Evolutionary conservation across 2,888 invertebrate species (phyloP).

Genomic region (Pyrochroa serraticornis): DNA sequence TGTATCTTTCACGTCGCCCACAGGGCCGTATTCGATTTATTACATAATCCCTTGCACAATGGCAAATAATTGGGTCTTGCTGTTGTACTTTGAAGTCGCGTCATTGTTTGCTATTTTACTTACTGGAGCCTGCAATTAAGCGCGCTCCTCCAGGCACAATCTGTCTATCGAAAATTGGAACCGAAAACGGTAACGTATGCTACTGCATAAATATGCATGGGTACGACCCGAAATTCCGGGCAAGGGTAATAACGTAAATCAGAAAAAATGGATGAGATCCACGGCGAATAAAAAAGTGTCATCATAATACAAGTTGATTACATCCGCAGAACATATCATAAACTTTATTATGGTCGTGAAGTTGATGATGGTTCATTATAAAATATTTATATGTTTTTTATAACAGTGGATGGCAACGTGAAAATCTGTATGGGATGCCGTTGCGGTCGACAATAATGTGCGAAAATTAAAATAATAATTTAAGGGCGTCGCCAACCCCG

Average conservation of each 20-base stretch:
- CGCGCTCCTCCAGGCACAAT: slow-evolving; percentile 19
- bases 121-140: slow-evolving; percentile 33
- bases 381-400: slow-evolving; percentile 41
- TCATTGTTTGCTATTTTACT: slow-evolving; percentile 34
- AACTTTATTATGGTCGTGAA: slow-evolving; percentile 37
- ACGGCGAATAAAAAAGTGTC: slow-evolving; percentile 37
- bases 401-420: slow-evolving; percentile 10
- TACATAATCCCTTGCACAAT: slow-evolving; percentile 16
- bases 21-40: slow-evolving; percentile 14
- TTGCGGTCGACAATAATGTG: slow-evolving; percentile 14
- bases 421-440: slow-evolving; percentile 7
- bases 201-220: slow-evolving; percentile 17
- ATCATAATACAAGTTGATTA: slow-evolving; percentile 40
- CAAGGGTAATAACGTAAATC: slow-evolving; percentile 35
- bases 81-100: slow-evolving; percentile 16
- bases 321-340: slow-evolving; percentile 36
- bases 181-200: slow-evolving; percentile 12
- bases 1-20: slow-evolving; percentile 13
- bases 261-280: slow-evolving; percentile 35
- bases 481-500: background rate
- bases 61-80: slow-evolving; percentile 18
- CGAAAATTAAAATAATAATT: slow-evolving; percentile 21
- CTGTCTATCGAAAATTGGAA: slow-evolving; percentile 3
- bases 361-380: slow-evolving; percentile 39
- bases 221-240: slow-evolving; percentile 10